Percentiles rank a stretch among this genome's conserved stretches.
phyloP scores from a whole-genome alignment of 2,113 vertebrate species.

The Drymodes brunneopygia region DNA sequence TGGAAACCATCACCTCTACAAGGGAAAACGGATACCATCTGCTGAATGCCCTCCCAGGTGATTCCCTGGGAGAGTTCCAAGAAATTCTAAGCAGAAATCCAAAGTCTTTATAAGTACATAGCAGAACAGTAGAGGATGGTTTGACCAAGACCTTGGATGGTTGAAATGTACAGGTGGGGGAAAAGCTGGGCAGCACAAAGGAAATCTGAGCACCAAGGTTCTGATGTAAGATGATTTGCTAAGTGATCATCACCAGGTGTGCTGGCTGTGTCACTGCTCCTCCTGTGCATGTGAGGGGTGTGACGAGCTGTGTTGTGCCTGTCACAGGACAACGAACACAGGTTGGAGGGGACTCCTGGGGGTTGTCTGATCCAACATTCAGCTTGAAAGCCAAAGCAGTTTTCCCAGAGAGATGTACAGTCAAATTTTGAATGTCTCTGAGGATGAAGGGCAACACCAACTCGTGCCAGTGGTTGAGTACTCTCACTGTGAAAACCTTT shows the following conservation, averaged over 20 bases:
- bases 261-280: background rate
- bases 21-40: background rate
- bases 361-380: fast-evolving
- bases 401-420: background rate
- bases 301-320: background rate
- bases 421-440: background rate
- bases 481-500: background rate
- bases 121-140: background rate
- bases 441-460: background rate
- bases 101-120: background rate
- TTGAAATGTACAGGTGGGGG: background rate
- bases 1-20: background rate
- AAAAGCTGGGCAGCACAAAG: background rate
- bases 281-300: background rate
- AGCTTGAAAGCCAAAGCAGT: background rate
- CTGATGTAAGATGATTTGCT: background rate
- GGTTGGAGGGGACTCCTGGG: background rate
- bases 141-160: background rate
- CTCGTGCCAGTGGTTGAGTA: background rate
- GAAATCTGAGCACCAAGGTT: background rate
- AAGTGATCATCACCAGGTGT: background rate
- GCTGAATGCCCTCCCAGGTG: background rate
- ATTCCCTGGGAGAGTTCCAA: background rate
- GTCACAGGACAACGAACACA: background rate
- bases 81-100: background rate